Conservation (phyloP, 1,140 invertebrate genomes). For the Pseudomyrmex gracilis region DNA sequence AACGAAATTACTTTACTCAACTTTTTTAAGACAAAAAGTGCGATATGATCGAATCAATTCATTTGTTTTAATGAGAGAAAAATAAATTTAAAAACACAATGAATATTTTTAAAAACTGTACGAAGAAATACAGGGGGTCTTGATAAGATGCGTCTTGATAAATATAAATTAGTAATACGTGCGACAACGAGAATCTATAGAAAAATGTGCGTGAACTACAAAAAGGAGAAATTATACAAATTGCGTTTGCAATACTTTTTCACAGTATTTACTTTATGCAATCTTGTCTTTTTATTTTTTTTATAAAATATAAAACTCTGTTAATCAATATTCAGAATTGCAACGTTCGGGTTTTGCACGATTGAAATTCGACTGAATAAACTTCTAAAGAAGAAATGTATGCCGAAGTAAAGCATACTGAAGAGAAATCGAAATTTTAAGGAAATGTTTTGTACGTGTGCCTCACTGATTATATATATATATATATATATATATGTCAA, state of each 20-base stretch:
- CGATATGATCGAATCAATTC: too few species aligned
- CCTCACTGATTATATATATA: neutral
- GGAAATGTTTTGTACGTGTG: neutral
- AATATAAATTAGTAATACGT: slow-evolving; percentile 46
- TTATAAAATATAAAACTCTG: too few species aligned
- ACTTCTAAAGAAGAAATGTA: slow-evolving; percentile 12
- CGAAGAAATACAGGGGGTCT: slow-evolving; percentile 1
- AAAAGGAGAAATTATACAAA: slow-evolving; percentile 30
- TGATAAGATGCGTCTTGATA: slow-evolving; percentile 31
- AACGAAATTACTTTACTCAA: too few species aligned
- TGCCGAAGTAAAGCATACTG: slow-evolving; percentile 1
- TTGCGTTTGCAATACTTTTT: slow-evolving; percentile 80
- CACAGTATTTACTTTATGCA: slow-evolving; percentile 72
- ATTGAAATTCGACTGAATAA: neutral
- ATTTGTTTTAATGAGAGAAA: neutral
- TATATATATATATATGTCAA: neutral
- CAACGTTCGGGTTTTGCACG: neutral
- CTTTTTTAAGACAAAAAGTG: too few species aligned
- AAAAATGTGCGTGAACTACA: slow-evolving; percentile 48
- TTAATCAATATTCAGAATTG: neutral
- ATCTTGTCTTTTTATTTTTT: neutral
- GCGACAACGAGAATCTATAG: slow-evolving; percentile 40
- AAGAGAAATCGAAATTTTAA: slow-evolving; percentile 20
- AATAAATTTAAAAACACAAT: neutral
- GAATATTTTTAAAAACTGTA: neutral